Evolutionary conservation across 2,797 vertebrate species (phyloP), one percentile per base, ranked within the genome.

Genomic region (Epinephelus awoara): DNA sequence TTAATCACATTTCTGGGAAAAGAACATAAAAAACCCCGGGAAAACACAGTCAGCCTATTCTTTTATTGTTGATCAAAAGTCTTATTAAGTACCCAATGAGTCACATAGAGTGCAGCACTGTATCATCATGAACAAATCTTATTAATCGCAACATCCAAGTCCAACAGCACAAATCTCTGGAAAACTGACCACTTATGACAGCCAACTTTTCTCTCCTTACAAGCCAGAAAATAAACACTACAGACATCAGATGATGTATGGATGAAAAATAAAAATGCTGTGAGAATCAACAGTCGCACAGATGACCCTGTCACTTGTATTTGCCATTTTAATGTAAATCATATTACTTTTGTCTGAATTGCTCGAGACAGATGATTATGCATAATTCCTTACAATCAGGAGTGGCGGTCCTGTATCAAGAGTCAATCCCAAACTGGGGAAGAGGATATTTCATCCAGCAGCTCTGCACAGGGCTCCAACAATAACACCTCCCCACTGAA

Each of bases 401-500:
- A 92, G 91, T 80, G 79, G 80, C 72, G 67, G 87, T 86, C 55
- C 72, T 87, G 86, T 90, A 89, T 93, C 83, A 85, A 87, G 84
- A 93, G 89, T 93, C 77, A 80, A 85, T 83, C 91, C 89, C 90
- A 90, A 94, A 92, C 89, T 83, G 92, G 90, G 92, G 89, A 93
- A 91, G 78, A 77, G 1, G 77, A 92, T 88, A 94, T 92, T 96
- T 96, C 90, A 93, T 92, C 85, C 82, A 93, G 90, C 88, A 68
- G 85, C 93, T 94, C 87, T 93, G 91, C 91, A 78, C 83, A 72
- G 75, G 75, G 90, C 75, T 96, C 96, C 96, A 97, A 97, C 95
- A 96, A 96, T 95, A 97, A 96, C 96, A 96, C 92, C 93, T 96
- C 91, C 93, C 89, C 92, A 89, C 71, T 89, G 91, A 95, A 93